These are phyloP conservation scores for Leptocoma aspasia DNA, from an alignment of 2,113 vertebrate genomes.

Conservation along the genomic window DNA sequence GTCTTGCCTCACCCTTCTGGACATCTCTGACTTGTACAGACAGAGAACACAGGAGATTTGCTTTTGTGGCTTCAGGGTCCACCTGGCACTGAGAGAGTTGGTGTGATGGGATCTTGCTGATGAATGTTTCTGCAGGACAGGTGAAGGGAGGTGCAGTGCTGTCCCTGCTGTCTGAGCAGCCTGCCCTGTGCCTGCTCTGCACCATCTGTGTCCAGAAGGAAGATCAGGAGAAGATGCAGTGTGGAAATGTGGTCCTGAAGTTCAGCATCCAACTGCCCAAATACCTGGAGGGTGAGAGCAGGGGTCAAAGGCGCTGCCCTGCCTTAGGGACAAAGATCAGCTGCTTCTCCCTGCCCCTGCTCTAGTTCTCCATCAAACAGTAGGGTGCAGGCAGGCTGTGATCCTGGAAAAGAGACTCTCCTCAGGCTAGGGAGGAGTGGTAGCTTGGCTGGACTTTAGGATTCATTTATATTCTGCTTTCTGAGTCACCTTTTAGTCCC, in stretches of 20 bases:
- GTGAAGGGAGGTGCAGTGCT: not conserved
- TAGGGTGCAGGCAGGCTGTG: not conserved
- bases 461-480: not conserved
- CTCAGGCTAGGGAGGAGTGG: not conserved
- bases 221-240: not conserved
- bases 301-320: not conserved
- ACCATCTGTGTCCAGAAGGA: not conserved
- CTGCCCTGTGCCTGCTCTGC: accelerated
- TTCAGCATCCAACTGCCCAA: not conserved
- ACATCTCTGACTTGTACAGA: not conserved
- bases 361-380: not conserved
- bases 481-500: not conserved
- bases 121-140: not conserved
- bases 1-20: not conserved
- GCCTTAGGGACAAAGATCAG: not conserved
- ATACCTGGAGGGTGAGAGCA: not conserved
- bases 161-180: not conserved
- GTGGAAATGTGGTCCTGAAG: not conserved
- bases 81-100: not conserved
- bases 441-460: not conserved
- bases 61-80: not conserved
- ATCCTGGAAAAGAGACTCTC: not conserved
- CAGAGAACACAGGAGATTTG: not conserved
- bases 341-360: not conserved
- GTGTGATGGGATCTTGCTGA: accelerated